Base-by-base conservation (phyloP, 2,113 vertebrate genomes). In the Microtus pennsylvanicus region DNA sequence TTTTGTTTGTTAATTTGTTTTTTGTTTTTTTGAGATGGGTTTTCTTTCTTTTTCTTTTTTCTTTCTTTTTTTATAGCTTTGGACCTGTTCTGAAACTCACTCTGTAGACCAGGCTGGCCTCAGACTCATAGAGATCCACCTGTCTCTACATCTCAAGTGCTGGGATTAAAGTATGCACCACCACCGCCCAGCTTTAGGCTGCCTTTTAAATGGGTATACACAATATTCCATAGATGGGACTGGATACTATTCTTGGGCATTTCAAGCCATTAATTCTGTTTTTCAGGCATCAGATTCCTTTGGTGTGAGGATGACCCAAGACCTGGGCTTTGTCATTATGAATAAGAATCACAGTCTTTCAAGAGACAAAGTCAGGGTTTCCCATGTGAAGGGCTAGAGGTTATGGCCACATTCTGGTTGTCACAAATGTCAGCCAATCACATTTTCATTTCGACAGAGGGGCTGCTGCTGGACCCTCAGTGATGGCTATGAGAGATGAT, bases 351-450 rank as follows among this genome's bases (percentile, higher is more conserved):
- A 42, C 72, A 52, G 7, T n/a, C 38, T 38, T 42, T 50, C 28
- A 67, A 82, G 77, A 89, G 85, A 55, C 50, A 38, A 76, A 82
- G 89, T 7, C 81, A 38, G 52, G 50, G 63, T 90, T 95, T 75
- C n/a, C 70, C 11, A 45, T 65, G 35, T 30, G 69, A 86, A 82
- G 72, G 63, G 24, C 47, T 75, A 10, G 55, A 67, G 42, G 42
- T 47, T 74, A 42, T 82, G 28, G n/a, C 10, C 10, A 26, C 2
- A 17, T 30, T 24, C 30, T 65, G 55, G 47, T 42, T 80, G 13
- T 77, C 90, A 21, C 11, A 42, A 35, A 76, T 42, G 8, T 72
- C 58, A 35, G 21, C 22, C 72, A 52, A 76, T 55, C n/a, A 69
- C 17, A 87, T 16, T 87, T 52, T 70, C 1, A 50, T 85, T 80